Evolutionary conservation across 2,888 invertebrate genomes (phyloP), one percentile per base, ranked within the genome.

Genomic region (Plusia festucae): DNA sequence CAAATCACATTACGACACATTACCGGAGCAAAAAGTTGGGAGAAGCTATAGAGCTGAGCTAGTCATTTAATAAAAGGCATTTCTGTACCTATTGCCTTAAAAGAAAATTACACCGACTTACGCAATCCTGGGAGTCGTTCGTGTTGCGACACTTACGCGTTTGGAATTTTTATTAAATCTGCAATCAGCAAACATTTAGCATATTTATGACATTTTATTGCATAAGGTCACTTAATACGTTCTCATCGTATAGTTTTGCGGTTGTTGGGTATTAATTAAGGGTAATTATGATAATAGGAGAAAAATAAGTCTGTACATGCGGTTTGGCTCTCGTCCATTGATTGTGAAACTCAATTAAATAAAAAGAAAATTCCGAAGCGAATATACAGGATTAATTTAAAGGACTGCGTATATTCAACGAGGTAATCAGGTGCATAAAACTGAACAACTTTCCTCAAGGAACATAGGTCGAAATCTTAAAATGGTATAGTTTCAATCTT

Each of bases 311-410:
- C 64, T 3, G 9, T 49, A 15, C 56, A 46, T 52, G 57, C 40
- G 44, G 18, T 40, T 34, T 60, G 65, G 75, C 65, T 18, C 6
- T 40, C 65, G 15, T n/a, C 70, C 65, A 70, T 65, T 46, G 46
- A 58, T 60, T 58, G 75, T 70, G 65, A 65, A 70, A 72, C 58
- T 27, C 20, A n/a, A 70, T 71, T 46, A 9, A 69, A 60, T n/a
- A 30, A 60, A 70, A 49, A 11, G n/a, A n/a, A n/a, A n/a, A n/a
- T n/a, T n/a, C n/a, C n/a, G n/a, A n/a, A n/a, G n/a, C n/a, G n/a
- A n/a, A n/a, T n/a, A n/a, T n/a, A n/a, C n/a, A n/a, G n/a, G n/a
- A n/a, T n/a, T n/a, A n/a, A n/a, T n/a, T n/a, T n/a, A n/a, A n/a
- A n/a, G n/a, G n/a, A n/a, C n/a, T n/a, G n/a, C n/a, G n/a, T n/a